Base-by-base conservation (phyloP, 2,888 invertebrate genomes). In the Holacanthella duospinosa region DNA sequence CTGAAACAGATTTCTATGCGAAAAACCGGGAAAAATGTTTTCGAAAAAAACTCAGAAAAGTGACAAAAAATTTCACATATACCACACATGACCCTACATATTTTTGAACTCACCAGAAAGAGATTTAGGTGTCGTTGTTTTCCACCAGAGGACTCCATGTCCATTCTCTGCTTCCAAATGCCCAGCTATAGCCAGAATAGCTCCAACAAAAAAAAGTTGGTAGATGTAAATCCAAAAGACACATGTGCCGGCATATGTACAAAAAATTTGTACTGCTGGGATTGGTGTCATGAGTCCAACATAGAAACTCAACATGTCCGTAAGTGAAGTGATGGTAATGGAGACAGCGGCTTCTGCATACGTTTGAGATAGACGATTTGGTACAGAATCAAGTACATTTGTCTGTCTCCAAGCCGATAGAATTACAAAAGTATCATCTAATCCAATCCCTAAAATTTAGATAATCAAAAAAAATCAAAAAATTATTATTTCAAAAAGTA, bases 291-390 rank as follows among this genome's bases (percentile, higher is more conserved):
- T 9, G 21, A 48, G 19, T 12, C 93, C 93, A 68, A 93, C 89
- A 79, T 88, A 89, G 78, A 93, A 92, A 56, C 90, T 91, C 71
- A 93, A 84, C 82, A 93, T 89, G 77, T 94, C 93, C 0, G 93
- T 94, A 62, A 94, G 83, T 0, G 92, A 92, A 0, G 93, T 94
- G 70, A 94, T 93, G 29, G 93, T 93, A 67, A 94, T 93, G 9
- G 93, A 93, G n/a, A 93, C 93, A 0, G 93, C 93, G 1, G 93
- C 93, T 77, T 94, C 93, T 60, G 89, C 87, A 75, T 93, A 81
- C 80, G 89, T 91, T 64, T 84, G 83, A 0, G 86, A 91, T 86
- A 93, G 88, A 53, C 93, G 81, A 74, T 89, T 86, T 0, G 90
- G 87, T 1, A 93, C 90, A 0, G 86, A 81, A 66, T 86, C 83